Evolutionary conservation across 1,140 invertebrate species (phyloP).

Genomic region (Aphidius gifuensis): DNA sequence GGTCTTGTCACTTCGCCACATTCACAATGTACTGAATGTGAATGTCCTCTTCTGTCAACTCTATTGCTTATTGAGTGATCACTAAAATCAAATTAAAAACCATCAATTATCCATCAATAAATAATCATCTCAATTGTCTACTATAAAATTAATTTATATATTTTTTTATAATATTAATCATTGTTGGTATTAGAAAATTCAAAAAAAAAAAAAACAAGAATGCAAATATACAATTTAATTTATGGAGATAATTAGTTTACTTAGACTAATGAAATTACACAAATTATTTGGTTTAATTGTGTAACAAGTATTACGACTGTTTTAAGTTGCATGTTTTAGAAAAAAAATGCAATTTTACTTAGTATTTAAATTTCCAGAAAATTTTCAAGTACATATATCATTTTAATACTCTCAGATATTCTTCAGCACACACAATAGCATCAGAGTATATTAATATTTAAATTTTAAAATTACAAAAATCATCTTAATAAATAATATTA

Average conservation of each 20-base stretch:
- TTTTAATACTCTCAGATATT: no score
- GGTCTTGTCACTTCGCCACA: slow-evolving; percentile 59
- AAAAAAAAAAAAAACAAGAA: not conserved
- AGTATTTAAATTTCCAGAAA: no score
- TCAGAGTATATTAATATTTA: no score
- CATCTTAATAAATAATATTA: no score
- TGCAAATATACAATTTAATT: slow-evolving; percentile 1
- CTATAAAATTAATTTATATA: not conserved
- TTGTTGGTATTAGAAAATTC: not conserved
- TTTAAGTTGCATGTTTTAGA: no score
- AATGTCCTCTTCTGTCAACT: slow-evolving; percentile 59
- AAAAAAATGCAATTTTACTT: no score
- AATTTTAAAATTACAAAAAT: no score
- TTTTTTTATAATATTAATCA: not conserved
- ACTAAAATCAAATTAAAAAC: slow-evolving; percentile 52
- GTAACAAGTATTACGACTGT: no score
- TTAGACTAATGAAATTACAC: not conserved
- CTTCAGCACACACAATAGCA: no score
- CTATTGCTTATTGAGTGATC: slow-evolving; percentile 64
- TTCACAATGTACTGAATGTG: slow-evolving; percentile 51
- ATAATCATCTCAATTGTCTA: no score
- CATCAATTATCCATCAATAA: not conserved
- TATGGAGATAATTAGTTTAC: slow-evolving; percentile 1
- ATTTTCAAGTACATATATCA: no score
- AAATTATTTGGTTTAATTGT: no score